phyloP scores from a whole-genome alignment of 2,888 invertebrate species.

The Dysmachus trigonus region DNA sequence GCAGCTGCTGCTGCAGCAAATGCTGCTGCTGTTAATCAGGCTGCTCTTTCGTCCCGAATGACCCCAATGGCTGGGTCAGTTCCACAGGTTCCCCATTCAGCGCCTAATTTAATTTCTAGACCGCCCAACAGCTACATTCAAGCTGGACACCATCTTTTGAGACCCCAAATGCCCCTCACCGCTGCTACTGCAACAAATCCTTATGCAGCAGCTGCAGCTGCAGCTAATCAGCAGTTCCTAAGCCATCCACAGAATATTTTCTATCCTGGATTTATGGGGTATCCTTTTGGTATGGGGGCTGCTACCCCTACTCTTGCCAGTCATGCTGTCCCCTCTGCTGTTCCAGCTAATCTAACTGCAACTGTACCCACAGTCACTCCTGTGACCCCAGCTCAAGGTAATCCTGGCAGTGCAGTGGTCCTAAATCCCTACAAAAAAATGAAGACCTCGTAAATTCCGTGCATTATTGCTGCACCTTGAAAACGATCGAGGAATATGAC shows the following conservation, averaged over 20 bases:
- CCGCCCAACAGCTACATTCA: conserved; percentile 33
- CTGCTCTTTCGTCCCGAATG: conserved; percentile 48
- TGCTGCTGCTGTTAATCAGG: conserved; percentile 52
- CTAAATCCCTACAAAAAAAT: conserved; percentile 90
- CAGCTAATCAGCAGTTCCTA: conserved; percentile 51
- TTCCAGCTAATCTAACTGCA: conserved; percentile 42
- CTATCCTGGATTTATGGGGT: conserved; percentile 66
- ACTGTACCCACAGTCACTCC: conserved; percentile 52
- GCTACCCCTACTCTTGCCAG: conserved; percentile 60
- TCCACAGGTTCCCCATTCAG: conserved; percentile 21
- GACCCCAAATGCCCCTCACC: conserved; percentile 51
- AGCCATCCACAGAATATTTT: conserved; percentile 55
- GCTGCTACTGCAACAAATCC: conserved; percentile 54
- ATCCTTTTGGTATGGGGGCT: conserved; percentile 64
- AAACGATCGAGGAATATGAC: conserved; percentile 26
- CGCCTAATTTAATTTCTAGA: conserved; percentile 29
- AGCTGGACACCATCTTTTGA: conserved; percentile 46
- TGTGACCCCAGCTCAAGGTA: conserved; percentile 51
- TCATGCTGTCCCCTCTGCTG: conserved; percentile 34
- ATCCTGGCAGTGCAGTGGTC: conserved; percentile 65
- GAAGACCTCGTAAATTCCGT: conserved; percentile 73
- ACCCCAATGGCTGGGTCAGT: not conserved
- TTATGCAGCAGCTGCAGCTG: conserved; percentile 51
- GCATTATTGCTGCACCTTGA: not conserved
- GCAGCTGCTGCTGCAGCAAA: conserved; percentile 53